Evolutionary conservation across 2,888 invertebrate species (phyloP).

Genomic region (Tridacna gigas): DNA sequence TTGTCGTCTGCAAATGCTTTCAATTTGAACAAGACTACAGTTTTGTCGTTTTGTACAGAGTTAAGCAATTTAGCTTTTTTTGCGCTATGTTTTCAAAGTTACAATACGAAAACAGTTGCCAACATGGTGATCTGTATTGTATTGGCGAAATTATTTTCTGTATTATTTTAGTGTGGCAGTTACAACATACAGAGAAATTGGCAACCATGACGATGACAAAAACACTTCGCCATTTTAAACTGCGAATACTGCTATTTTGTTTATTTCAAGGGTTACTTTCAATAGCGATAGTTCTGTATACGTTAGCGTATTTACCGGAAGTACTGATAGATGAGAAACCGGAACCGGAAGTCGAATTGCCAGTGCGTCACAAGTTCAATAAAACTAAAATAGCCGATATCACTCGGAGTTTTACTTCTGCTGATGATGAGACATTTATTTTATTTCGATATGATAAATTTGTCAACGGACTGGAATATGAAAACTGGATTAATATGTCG

Average conservation of each 20-base stretch:
- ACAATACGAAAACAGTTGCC: no score
- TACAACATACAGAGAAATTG: neutral
- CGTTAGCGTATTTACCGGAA: constrained; percentile 13
- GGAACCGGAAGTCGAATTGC: neutral
- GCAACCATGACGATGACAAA: neutral
- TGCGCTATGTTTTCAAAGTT: no score
- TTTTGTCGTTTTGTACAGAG: no score
- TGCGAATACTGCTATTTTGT: neutral
- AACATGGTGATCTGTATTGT: no score
- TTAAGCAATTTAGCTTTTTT: no score
- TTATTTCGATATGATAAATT: constrained; percentile 25
- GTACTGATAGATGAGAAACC: neutral
- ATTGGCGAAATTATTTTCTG: no score
- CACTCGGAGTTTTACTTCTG: neutral
- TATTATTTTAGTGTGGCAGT: no score
- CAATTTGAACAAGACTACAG: no score
- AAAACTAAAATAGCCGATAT: constrained; percentile 2
- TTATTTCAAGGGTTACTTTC: constrained; percentile 6
- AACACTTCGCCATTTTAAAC: neutral
- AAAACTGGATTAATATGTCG: neutral
- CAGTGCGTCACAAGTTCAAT: neutral
- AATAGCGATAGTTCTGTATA: neutral
- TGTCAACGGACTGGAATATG: neutral
- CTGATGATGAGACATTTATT: neutral
- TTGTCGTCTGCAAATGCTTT: no score